phyloP scores from a whole-genome alignment of 2,113 vertebrate species.

The Phrynosoma platyrhinos region DNA sequence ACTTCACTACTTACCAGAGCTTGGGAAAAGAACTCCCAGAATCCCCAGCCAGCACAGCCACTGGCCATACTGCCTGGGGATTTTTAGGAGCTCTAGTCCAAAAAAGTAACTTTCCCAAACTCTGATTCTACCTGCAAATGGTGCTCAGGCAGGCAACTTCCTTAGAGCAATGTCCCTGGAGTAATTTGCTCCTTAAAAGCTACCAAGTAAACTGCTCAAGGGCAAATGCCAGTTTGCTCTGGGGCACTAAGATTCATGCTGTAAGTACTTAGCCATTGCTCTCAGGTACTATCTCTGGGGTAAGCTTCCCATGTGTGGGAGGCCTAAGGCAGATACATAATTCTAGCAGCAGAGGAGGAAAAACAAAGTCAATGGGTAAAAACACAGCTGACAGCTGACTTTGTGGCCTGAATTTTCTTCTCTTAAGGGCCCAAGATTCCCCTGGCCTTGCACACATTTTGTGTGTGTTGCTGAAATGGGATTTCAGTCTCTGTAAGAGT shows the following conservation, averaged over 20 bases:
- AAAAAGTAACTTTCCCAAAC: background rate
- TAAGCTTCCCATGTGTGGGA: conserved; percentile 1
- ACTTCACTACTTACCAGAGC: background rate
- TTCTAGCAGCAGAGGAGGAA: conserved; percentile 14
- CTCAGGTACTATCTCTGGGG: conserved; percentile 17
- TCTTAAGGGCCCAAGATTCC: background rate
- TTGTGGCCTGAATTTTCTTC: conserved; percentile 17
- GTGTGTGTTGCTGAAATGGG: background rate
- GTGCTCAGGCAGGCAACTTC: background rate
- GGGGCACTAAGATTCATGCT: conserved; percentile 30
- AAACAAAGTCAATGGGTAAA: conserved; percentile 17
- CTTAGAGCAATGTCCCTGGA: conserved; percentile 9
- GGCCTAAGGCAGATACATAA: conserved; percentile 34
- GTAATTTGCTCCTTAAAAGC: conserved; percentile 12
- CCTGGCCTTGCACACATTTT: background rate
- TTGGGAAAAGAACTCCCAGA: background rate
- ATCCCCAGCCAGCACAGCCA: background rate
- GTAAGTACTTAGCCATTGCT: conserved; percentile 22
- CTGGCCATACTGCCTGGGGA: background rate
- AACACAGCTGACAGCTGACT: conserved; percentile 23
- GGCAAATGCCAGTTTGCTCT: conserved; percentile 31
- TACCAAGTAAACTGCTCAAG: conserved; percentile 22
- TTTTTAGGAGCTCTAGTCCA: background rate
- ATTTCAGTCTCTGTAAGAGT: background rate
- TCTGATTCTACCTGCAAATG: background rate